Base-by-base conservation (phyloP, 2,113 vertebrate species). In the Brienomyrus brachyistius region DNA sequence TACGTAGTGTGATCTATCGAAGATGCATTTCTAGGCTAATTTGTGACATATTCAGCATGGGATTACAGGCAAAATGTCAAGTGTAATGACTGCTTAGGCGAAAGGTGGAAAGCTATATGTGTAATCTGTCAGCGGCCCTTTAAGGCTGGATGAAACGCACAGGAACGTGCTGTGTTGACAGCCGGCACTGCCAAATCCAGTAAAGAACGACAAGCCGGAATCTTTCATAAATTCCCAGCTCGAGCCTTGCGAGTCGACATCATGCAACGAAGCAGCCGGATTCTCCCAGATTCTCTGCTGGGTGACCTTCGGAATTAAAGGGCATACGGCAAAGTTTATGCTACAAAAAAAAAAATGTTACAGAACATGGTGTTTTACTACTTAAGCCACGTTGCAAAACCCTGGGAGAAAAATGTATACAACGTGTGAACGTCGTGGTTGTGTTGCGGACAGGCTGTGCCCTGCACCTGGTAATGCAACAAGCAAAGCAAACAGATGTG, bases 401-500 rank as follows among this genome's bases (percentile, higher is more conserved):
- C 82, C 21, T 84, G 19, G 17, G 80, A 40, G 23, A 86, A 56
- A 66, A 21, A 85, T 77, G 62, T 88, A 83, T 90, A 89, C 40
- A 48, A 90, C 91, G 59, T 92, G 93, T 92, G 95, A 93, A 92
- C 91, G 90, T 92, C 93, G 92, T 92, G 93, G 92, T 91, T 93
- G 91, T 90, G 47, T 90, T 90, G 90, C 88, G 92, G 91, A 91
- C 89, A 91, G 92, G 91, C 91, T 84, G 92, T 93, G 91, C 93
- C 62, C 83, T 95, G 92, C 95, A 96, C 96, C 95, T 95, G 95
- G 95, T 91, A 93, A 93, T 88, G 83, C 90, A 89, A 90, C 94
- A 94, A 96, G 95, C 95, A 95, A 94, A 95, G 95, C 94, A 97
- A 96, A 96, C 94, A 95, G 89, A 92, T 88, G 93, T 93, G 94